Base-by-base conservation (phyloP, 2,888 invertebrate genomes). In the Microplitis manilae region DNA sequence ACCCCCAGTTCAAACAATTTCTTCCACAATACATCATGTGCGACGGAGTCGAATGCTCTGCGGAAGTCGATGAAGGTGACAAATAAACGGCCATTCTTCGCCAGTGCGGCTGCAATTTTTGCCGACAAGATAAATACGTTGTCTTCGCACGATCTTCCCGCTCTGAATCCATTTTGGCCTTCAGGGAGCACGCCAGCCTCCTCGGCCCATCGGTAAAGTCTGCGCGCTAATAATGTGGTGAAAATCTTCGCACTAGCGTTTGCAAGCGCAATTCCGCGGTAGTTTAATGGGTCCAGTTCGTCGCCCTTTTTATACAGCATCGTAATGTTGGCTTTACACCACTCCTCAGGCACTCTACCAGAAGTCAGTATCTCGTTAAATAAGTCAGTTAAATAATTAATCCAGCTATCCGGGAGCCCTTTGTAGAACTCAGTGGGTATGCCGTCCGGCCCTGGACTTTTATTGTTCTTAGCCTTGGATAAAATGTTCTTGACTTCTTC, bases 211-310 rank as follows among this genome's bases (percentile, higher is more conserved):
- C 4, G 15, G 1, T 61, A 62, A 2, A 84, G 67, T 40, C 85
- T 68, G 6, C 68, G 64, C 5, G 81, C 76, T 15, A 85, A 7
- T 0, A 84, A 59, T 0, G 76, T 38, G 1, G 84, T 84, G 40
- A 82, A 81, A 7, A 83, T 70, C 76, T 84, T 84, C 1, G 78
- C 40, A 7, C 74, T 50, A n/a, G 77, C 74, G 41, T 81, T 81
- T 6, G 78, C 61, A 7, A 82, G 70, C 30, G 79, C 79, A 6
- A 82, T 82, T 9, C 81, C 81, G n/a, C 80, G 69, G 62, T 82
- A 82, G 75, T 82, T 82, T 64, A 77, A 75, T 8, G 82, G 75
- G 64, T 80, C 79, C 1, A 38, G 30, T 9, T 9, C 68, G 8
- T 61, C 80, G 70, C 39, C 82, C 79, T 77, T 79, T 79, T 79